phyloP scores from a whole-genome alignment of 2,797 vertebrate genomes.

The Oryzias dopingdopingensis region DNA sequence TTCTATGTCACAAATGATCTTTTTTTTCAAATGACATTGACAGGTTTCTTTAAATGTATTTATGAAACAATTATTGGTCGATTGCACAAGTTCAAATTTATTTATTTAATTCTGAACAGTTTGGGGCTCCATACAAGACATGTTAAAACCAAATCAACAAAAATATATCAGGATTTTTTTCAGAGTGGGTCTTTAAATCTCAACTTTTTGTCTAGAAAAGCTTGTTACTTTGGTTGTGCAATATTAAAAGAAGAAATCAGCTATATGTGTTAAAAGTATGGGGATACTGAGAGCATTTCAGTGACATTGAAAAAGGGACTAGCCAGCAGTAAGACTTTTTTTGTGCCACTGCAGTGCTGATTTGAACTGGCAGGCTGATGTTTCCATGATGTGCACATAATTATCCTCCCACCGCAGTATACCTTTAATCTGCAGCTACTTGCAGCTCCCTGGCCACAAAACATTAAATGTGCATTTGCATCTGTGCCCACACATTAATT shows the following conservation, averaged over 20 bases:
- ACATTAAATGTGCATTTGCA: constrained; percentile 18
- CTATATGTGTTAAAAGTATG: constrained; percentile 39
- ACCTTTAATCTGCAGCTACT: constrained; percentile 58
- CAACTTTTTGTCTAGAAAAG: constrained; percentile 10
- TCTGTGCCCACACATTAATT: constrained; percentile 34
- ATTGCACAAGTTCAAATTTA: no score
- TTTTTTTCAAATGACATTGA: no score
- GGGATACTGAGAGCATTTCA: constrained; percentile 47
- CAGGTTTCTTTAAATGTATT: no score
- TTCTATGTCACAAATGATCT: no score
- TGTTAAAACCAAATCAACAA: no score
- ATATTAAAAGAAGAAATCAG: constrained; percentile 57
- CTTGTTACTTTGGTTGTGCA: constrained; percentile 49
- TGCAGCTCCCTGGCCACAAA: constrained; percentile 33
- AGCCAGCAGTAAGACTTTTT: constrained; percentile 40
- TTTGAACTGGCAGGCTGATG: constrained; percentile 61
- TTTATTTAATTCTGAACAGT: no score
- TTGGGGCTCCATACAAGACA: no score
- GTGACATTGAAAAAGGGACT: constrained; percentile 54
- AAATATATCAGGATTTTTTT: neutral
- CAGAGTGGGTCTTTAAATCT: no score
- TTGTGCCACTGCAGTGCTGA: constrained; percentile 40
- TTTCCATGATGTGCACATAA: constrained; percentile 63
- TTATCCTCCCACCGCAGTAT: constrained; percentile 59
- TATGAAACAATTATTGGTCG: no score